phyloP scores from a whole-genome alignment of 2,113 vertebrate species.

The Lipotes vexillifer region DNA sequence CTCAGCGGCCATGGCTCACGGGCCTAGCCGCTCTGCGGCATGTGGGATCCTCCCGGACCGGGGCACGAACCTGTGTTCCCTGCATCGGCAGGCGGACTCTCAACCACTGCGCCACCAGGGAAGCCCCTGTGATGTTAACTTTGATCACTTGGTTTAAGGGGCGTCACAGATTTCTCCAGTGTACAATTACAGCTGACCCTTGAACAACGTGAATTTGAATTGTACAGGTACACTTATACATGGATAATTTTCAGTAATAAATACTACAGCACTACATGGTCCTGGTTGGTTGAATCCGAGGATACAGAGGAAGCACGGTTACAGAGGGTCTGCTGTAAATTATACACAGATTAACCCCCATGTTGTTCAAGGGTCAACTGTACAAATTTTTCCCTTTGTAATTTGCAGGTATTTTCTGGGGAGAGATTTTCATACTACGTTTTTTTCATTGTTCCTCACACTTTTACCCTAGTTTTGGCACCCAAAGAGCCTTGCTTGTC shows the following conservation, averaged over 20 bases:
- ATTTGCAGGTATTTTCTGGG: background rate
- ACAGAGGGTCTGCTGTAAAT: background rate
- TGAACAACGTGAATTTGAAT: background rate
- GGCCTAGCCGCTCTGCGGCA: too few relatives aligned
- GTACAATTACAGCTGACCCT: background rate
- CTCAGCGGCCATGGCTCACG: too few relatives aligned
- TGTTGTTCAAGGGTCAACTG: background rate
- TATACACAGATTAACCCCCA: background rate
- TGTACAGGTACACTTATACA: background rate
- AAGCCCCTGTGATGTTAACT: background rate
- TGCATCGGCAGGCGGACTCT: too few relatives aligned
- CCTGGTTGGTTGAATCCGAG: background rate
- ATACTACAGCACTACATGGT: background rate
- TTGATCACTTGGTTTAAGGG: background rate
- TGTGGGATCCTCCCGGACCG: too few relatives aligned
- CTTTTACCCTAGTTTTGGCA: background rate
- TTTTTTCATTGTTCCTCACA: background rate
- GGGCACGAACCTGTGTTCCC: too few relatives aligned
- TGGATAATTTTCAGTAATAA: background rate
- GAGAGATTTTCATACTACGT: background rate
- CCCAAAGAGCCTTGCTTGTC: background rate
- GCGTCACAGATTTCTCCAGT: background rate
- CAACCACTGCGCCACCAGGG: too few relatives aligned
- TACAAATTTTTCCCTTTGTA: background rate
- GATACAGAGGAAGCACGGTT: background rate